Evolutionary conservation across 2,113 vertebrate species (phyloP), one percentile per base, ranked within the genome.

Genomic region (Cacatua alba): DNA sequence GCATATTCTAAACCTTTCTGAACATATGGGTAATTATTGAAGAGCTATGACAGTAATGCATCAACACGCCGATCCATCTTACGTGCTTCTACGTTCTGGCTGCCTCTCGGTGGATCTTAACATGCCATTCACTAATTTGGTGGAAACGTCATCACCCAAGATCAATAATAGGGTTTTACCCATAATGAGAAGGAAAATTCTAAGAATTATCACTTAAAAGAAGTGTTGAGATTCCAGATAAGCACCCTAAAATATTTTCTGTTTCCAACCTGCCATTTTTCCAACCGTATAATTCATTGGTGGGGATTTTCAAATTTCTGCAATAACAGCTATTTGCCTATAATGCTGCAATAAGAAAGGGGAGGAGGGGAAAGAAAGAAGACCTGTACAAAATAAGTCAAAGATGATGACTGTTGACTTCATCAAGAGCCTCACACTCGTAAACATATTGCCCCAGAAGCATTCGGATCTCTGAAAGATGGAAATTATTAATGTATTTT

Each of bases 1-100:
- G 53, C 75, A 76, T 67, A 82, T 96, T 95, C 78, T 88, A 95
- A 98, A 94, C 44, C 88, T 96, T 95, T 92, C 33, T 7, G 72
- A 97, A 86, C 95, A 97, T 97, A 97, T 94, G 93, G 89, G 88
- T 96, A 97, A 97, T 97, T 97, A 98, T 93, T 97, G 94, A 95
- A 96, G 67, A 96, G 89, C 51, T 55, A 51, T 95, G 95, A 95
- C 76, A 96, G 81, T 51, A 93, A 81, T 74, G 62, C 69, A 96
- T 97, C 97, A 97, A 69, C 41, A 96, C 93, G 43, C 46, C 67
- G 53, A 92, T 81, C 55, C 29, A 3, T 94, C 95, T 86, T 80
- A 55, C 81, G 26, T 8, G 1, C 6, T 70, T 94, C 88, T 88
- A 86, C 19, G 10, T 64, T 95, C 92, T 31, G 29, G 11, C 48